Percentiles rank a stretch among this genome's conserved stretches.
phyloP scores from a whole-genome alignment of 1,140 invertebrate genomes.

The Eueides isabella region DNA sequence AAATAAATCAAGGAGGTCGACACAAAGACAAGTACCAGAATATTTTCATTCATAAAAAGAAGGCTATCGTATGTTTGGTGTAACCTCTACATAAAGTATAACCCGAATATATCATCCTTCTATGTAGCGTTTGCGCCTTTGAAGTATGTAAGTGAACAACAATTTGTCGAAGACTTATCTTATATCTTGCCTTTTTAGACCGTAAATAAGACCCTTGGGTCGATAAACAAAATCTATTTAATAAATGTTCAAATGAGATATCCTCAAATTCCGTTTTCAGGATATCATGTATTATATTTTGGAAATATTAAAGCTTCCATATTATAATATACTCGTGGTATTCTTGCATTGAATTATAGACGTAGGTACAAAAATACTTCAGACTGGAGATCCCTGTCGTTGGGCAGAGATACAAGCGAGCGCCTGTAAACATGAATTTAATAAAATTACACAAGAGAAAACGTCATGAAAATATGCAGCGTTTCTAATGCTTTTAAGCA shows the following conservation, averaged over 20 bases:
- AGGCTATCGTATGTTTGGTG: neutral
- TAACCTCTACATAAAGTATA: neutral
- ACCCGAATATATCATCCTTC: neutral
- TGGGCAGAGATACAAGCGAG: too few species aligned
- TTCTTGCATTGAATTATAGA: too few species aligned
- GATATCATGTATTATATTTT: too few species aligned
- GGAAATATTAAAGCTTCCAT: too few species aligned
- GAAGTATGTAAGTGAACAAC: neutral
- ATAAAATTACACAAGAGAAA: too few species aligned
- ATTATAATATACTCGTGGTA: too few species aligned
- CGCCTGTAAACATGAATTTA: too few species aligned
- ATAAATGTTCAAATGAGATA: slow-evolving; percentile 3
- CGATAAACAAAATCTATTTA: slow-evolving; percentile 1
- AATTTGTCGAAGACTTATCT: neutral
- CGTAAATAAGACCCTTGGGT: neutral
- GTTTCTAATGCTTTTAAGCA: too few species aligned
- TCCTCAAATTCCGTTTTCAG: neutral
- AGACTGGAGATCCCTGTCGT: too few species aligned
- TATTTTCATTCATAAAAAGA: neutral
- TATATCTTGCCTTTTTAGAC: slow-evolving; percentile 5
- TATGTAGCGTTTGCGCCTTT: neutral
- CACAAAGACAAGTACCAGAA: neutral
- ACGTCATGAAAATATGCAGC: too few species aligned
- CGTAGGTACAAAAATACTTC: too few species aligned
- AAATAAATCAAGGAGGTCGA: neutral